Base-by-base conservation (phyloP, 1,140 invertebrate genomes). In the Lethrus apterus region DNA sequence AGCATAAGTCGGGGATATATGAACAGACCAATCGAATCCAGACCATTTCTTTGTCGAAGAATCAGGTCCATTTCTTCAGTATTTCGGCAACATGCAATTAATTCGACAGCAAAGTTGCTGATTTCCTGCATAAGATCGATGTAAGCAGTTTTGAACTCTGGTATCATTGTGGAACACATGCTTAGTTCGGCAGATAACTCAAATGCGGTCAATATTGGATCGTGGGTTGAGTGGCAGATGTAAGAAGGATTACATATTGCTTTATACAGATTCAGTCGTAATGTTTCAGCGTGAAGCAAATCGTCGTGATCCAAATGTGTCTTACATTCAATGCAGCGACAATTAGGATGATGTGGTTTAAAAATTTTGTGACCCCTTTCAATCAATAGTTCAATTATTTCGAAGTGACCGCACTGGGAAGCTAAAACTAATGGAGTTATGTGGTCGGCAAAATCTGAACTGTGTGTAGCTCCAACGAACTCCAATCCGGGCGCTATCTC, bases 401-500 rank as follows among this genome's bases (percentile, higher is more conserved):
- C 79, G 53, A 35, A 86, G 55, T 83, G 79, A 20, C 83, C 83
- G 21, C 71, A 70, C 50, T 84, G 80, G 5, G 83, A 80, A 1
- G 84, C 83, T 2, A 87, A 66, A 29, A 82, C 77, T 10, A 88
- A 68, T 0, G 84, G 84, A 0, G 82, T 87, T 3, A 85, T 73
- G 51, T 84, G 76, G 9, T 77, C 73, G 0, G 80, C 79, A 64
- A 83, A 88, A 41, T 79, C 75, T 0, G 73, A 58, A 24, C 74
- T 76, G 35, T 70, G 65, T 0, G 70, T 69, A 1, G 68, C 65
- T 1, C 74, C 73, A 10, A 65, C 67, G 45, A 63, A 73, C 46
- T 78, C 75, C 30, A 75, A 54, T 13, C 67, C 68, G 0, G 69
- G 66, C 0, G 66, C 61, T 14, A 64, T 62, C 40, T 67, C 59